Conservation (phyloP, 2,888 invertebrate genomes). For the Thysanoteuthis rhombus region DNA sequence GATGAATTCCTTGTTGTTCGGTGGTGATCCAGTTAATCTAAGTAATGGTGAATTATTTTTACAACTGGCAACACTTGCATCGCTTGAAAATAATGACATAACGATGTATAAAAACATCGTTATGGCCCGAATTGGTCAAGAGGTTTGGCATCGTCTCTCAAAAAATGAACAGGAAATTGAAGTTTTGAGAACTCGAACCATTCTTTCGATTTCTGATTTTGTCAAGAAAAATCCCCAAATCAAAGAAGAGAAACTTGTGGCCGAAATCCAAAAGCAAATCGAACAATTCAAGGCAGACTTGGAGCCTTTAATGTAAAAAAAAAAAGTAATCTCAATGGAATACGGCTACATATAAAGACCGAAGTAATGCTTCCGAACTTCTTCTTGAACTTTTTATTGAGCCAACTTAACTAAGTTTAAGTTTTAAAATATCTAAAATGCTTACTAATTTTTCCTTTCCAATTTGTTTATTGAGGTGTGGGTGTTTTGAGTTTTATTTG, state of each 20-base stretch:
- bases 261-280: slow-evolving; percentile 54
- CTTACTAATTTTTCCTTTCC: too few species aligned
- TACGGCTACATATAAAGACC: too few species aligned
- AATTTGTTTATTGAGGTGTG: too few species aligned
- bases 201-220: slow-evolving; percentile 53
- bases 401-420: neutral
- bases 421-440: too few species aligned
- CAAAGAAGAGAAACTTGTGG: slow-evolving; percentile 51
- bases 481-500: too few species aligned
- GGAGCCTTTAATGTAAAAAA: slow-evolving; percentile 38
- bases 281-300: slow-evolving; percentile 51
- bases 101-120: slow-evolving; percentile 46
- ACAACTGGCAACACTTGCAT: slow-evolving; percentile 47
- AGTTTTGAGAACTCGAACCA: slow-evolving; percentile 53
- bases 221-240: slow-evolving; percentile 59
- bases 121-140: slow-evolving; percentile 44
- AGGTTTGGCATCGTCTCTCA: slow-evolving; percentile 45
- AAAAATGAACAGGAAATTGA: slow-evolving; percentile 53
- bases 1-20: neutral
- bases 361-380: neutral
- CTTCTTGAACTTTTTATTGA: neutral
- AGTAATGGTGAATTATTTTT: slow-evolving; percentile 48
- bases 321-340: too few species aligned
- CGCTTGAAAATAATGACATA: slow-evolving; percentile 46
- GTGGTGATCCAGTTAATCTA: neutral